A percentile compares a stretch with the other conserved stretches of the same genome.
phyloP scores from a whole-genome alignment of 2,797 vertebrate species.

The Sebastes kiyomatsui region DNA sequence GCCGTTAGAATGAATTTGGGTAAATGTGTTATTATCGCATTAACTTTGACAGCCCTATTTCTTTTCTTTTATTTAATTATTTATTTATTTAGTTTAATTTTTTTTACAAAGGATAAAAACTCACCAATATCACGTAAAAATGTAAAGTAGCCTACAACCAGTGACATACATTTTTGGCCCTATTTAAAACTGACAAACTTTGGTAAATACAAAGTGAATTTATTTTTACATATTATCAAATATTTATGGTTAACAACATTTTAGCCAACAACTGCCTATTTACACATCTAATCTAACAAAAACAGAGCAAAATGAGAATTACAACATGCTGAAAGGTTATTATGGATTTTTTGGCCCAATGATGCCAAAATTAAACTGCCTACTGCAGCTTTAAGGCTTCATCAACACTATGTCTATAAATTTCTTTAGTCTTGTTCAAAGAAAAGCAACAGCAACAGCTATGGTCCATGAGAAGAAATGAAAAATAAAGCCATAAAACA shows the following conservation, averaged over 20 bases:
- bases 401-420: too few species aligned
- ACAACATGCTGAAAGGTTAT: too few species aligned
- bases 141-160: fast-evolving
- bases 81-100: too few species aligned
- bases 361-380: too few species aligned
- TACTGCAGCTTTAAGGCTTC: too few species aligned
- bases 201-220: background rate
- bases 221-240: background rate
- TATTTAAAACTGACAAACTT: background rate
- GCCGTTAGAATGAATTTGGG: too few species aligned
- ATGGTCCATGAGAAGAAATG: background rate
- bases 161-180: background rate
- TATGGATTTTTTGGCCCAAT: too few species aligned
- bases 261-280: background rate
- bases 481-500: background rate
- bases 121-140: background rate
- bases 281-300: background rate
- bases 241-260: background rate
- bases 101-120: background rate
- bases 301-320: background rate
- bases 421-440: background rate
- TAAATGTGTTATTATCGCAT: too few species aligned
- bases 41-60: too few species aligned
- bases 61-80: too few species aligned
- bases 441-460: background rate